These are phyloP conservation scores for Drosophila sechellia DNA, from an alignment of 1,140 invertebrate species.

Conservation along the genomic window DNA sequence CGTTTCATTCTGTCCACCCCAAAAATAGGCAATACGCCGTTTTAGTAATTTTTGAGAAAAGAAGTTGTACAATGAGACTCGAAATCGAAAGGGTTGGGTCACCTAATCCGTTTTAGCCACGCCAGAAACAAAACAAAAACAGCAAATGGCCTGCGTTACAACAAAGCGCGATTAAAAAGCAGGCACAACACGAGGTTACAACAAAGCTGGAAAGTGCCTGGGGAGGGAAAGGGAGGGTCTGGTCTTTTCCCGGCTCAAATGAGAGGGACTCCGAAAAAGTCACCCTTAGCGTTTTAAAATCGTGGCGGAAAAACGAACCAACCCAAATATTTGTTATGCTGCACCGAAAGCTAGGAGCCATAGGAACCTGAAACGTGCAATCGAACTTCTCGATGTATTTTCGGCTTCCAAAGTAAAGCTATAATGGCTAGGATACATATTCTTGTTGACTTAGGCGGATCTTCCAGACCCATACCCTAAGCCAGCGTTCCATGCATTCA, in stretches of 20 bases:
- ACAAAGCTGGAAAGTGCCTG: slow-evolving; percentile 7
- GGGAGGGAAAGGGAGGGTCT: neutral
- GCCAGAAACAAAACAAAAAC: slow-evolving; percentile 51
- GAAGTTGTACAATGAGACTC: neutral
- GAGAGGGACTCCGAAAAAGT: neutral
- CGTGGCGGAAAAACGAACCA: slow-evolving; percentile 2
- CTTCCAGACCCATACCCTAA: too few relatives aligned
- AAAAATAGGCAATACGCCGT: slow-evolving; percentile 32
- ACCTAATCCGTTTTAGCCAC: slow-evolving; percentile 57
- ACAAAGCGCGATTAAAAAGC: slow-evolving; percentile 69
- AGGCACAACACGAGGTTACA: slow-evolving; percentile 68
- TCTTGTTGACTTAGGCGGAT: too few relatives aligned
- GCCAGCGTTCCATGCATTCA: neutral
- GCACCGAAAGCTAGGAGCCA: slow-evolving; percentile 5
- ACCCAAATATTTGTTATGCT: slow-evolving; percentile 7
- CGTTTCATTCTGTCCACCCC: slow-evolving; percentile 2
- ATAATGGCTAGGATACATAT: too few relatives aligned
- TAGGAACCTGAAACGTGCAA: neutral
- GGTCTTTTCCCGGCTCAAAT: slow-evolving; percentile 5
- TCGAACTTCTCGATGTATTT: too few relatives aligned
- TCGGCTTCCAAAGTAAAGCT: too few relatives aligned
- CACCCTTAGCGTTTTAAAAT: slow-evolving; percentile 29
- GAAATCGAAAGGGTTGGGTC: slow-evolving; percentile 30
- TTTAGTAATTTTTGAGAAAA: neutral
- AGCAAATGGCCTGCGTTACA: slow-evolving; percentile 50